Base-by-base conservation (phyloP, 2,888 invertebrate species). In the Troides aeacus region DNA sequence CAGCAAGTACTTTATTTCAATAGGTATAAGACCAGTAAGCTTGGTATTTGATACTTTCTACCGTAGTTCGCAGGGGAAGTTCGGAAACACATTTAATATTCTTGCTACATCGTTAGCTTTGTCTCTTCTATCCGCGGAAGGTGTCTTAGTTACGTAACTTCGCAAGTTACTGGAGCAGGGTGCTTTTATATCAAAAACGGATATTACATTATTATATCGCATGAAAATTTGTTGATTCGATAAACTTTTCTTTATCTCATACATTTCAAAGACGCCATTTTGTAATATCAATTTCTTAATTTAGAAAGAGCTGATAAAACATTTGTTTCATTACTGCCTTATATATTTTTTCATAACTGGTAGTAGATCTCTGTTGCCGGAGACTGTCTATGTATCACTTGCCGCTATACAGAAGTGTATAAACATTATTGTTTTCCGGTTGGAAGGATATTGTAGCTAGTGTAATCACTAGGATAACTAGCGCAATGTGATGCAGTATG, bases 81-180 rank as follows among this genome's bases (percentile, higher is more conserved):
- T 67, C 39, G 67, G 30, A 62, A 57, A 42, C 57, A 67, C 57
- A 67, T 67, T 67, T 62, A 67, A 67, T 67, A 67, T 67, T 67
- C 67, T 62, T 67, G 67, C 42, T 67, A 57, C 67, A 67, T 67
- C 62, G 62, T 67, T 67, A 67, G 67, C 67, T 67, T 67, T 67
- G 67, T 62, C 62, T 67, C 56, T 56, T 57, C 62, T 58, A 58
- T 58, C 57, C 57, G 23, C 57, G 23, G 57, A 58, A 58, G 57
- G 57, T 58, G 57, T 58, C 57, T 58, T 58, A 58, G 57, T 58
- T 58, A 58, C 57, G 23, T 58, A 58, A 58, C 24, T 58, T 58
- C 23, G 21, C 23, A 58, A 58, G 57, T 58, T 23, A 58, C 57
- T 23, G n/a, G 24, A 59, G 58, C 65, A 65, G 24, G 46, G 42